Base-by-base conservation (phyloP, 2,797 vertebrate genomes). In the Argyrosomus regius region DNA sequence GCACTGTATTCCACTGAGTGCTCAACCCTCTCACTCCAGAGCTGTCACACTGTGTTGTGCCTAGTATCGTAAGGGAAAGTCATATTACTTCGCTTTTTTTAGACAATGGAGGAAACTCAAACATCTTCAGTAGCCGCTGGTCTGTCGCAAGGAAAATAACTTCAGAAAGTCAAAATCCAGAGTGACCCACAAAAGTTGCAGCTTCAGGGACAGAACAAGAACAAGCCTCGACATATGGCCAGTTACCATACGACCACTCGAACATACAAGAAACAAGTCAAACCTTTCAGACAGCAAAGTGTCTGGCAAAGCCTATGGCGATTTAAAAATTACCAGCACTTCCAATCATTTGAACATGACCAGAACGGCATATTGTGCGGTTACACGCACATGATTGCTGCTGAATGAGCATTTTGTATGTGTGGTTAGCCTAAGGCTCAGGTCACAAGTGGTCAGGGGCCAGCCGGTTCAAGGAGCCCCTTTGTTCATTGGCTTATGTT, bases 401-500 rank as follows among this genome's bases (percentile, higher is more conserved):
- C 61, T 81, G 81, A 87, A 81, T 65, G 58, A 65, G 20, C 39
- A 26, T 49, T 70, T 69, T 73, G 75, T 72, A 9, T 17, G n/a
- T 54, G 64, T 45, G 78, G 62, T 62, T 20, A 46, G 69, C 79
- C 71, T 6, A 2, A 63, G 74, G 88, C 72, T 77, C 46, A 26
- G 48, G 60, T 84, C 81, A 80, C 58, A 69, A 59, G 77, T 67
- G 57, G 72, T 65, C 50, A 50, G 20, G 6, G 24, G 22, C 22
- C 12, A 2, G 13, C 8, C 1, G 5, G 28, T 53, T 77, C 50
- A 81, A 77, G 39, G 60, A 53, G 41, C 41, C 43, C 48, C 82
- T 87, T 86, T 86, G 79, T 87, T 81, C 53, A 64, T 17, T 28
- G 22, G 54, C 49, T 49, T 43, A 66, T 59, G 24, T 41, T 57